Base-by-base conservation (phyloP, 2,797 vertebrate genomes). In the Sebastes cheni region DNA sequence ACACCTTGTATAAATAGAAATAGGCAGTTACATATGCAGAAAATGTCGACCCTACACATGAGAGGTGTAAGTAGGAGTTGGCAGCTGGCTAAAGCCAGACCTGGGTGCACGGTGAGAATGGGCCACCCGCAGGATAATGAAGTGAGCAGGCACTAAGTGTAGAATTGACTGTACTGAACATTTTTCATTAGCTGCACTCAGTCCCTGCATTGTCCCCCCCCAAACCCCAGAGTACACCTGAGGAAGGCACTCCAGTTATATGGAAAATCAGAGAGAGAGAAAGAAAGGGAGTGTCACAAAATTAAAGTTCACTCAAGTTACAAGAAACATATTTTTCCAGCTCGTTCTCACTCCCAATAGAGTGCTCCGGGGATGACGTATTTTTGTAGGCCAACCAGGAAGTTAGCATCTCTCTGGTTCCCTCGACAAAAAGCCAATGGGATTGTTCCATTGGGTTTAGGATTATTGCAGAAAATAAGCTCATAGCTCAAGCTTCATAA, bases 111-210 rank as follows among this genome's bases (percentile, higher is more conserved):
- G 16, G 73, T 76, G 80, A 93, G 86, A 92, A 82, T 61, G 69
- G 83, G 80, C 86, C 88, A 86, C 89, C 88, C 72, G 67, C 86
- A 82, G 83, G 86, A 93, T 88, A 91, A 91, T 89, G 81, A 91
- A 88, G 89, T 76, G 81, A 90, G 85, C 66, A 67, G 83, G 84
- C 70, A 72, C 75, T 76, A 79, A 86, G 88, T 86, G 89, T 80
- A 79, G 76, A 90, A 92, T 55, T 84, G 86, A 93, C 86, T 89
- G 85, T 71, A 73, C 75, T 86, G 75, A 91, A 90, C 87, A 90
- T 79, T 85, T 94, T 93, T 92, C 85, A 93, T 93, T 91, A 92
- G 81, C 87, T 87, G 79, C 87, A 91, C 92, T 94, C 88, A 90
- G 93, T 90, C 81, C 69, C 77, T 30, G 18, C 80, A 83, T 85